Evolutionary conservation across 2,113 vertebrate species (phyloP).

Genomic region (Ranitomeya imitator): DNA sequence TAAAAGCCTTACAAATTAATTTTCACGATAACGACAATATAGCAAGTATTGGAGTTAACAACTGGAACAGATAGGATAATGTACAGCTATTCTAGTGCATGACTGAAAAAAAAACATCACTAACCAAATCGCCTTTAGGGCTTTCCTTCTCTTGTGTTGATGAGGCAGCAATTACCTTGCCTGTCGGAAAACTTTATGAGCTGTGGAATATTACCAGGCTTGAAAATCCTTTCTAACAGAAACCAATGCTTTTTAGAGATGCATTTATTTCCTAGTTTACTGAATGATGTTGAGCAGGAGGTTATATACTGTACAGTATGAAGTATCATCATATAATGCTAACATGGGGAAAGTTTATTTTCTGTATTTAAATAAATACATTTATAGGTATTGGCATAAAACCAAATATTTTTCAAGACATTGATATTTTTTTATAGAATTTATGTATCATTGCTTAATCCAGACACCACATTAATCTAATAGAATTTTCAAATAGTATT

Average conservation of each 20-base stretch:
- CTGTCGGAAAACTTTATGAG: constrained; percentile 53
- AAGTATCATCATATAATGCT: constrained; percentile 49
- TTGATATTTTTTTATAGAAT: background rate
- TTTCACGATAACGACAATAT: constrained; percentile 56
- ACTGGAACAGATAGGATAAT: constrained; percentile 59
- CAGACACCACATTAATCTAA: background rate
- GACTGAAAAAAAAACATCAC: constrained; percentile 35
- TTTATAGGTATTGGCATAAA: background rate
- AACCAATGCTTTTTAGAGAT: constrained; percentile 55
- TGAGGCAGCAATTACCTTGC: constrained; percentile 54
- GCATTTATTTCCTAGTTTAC: constrained; percentile 21
- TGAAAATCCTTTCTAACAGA: constrained; percentile 56
- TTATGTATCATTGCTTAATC: no score
- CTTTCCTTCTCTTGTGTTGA: constrained; percentile 50
- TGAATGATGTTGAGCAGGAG: constrained; percentile 48
- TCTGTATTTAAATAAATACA: background rate
- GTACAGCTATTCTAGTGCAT: constrained; percentile 53
- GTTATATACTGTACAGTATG: constrained; percentile 52
- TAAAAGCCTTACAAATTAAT: constrained; percentile 57
- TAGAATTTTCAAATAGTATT: background rate
- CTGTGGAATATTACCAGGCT: constrained; percentile 11
- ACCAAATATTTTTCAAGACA: background rate
- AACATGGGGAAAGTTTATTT: background rate
- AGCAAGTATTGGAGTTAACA: constrained; percentile 57
- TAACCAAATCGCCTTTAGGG: constrained; percentile 51